A percentile compares a stretch with the other conserved stretches of the same genome.
Evolutionary conservation across 1,140 invertebrate species (phyloP).

Genomic region (Drusus annulatus): DNA sequence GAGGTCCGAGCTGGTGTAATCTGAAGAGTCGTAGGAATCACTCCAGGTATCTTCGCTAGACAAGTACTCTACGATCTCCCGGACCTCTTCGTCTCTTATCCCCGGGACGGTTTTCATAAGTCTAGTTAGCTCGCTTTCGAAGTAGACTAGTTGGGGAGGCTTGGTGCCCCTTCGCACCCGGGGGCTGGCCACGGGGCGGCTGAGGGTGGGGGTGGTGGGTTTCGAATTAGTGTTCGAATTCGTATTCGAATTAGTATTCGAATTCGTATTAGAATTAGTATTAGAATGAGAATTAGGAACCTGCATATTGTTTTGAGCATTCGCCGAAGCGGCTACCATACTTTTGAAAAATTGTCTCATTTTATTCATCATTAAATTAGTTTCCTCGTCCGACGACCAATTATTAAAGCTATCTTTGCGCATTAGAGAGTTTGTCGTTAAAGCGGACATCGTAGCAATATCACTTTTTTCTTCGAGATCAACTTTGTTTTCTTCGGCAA

Average conservation of each 20-base stretch:
- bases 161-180: conserved; percentile 76
- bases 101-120: conserved; percentile 94
- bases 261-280: no score
- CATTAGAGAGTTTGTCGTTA: conserved; percentile 74
- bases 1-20: conserved; percentile 90
- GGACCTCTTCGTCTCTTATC: conserved; percentile 90
- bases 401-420: conserved; percentile 93
- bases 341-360: conserved; percentile 94
- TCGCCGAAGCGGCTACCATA: conserved; percentile 80
- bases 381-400: conserved; percentile 94
- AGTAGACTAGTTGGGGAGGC: conserved; percentile 88
- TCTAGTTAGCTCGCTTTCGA: conserved; percentile 89
- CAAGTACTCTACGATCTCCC: conserved; percentile 92
- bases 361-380: conserved; percentile 95
- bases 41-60: conserved; percentile 94
- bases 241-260: no score
- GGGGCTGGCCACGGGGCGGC: conserved; percentile 72
- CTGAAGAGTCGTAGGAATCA: conserved; percentile 91
- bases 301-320: conserved; percentile 66
- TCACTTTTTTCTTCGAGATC: conserved; percentile 68
- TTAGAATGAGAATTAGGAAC: conserved; percentile 60
- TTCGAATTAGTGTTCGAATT: conserved; percentile 62
- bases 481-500: conserved; percentile 70
- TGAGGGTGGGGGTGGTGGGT: conserved; percentile 69
- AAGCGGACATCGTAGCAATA: conserved; percentile 63